A percentile compares a stretch with the other conserved stretches of the same genome.
Evolutionary conservation across 23 tunicate genomes (phyloP).

Genomic region (Oikopleura dioica): DNA sequence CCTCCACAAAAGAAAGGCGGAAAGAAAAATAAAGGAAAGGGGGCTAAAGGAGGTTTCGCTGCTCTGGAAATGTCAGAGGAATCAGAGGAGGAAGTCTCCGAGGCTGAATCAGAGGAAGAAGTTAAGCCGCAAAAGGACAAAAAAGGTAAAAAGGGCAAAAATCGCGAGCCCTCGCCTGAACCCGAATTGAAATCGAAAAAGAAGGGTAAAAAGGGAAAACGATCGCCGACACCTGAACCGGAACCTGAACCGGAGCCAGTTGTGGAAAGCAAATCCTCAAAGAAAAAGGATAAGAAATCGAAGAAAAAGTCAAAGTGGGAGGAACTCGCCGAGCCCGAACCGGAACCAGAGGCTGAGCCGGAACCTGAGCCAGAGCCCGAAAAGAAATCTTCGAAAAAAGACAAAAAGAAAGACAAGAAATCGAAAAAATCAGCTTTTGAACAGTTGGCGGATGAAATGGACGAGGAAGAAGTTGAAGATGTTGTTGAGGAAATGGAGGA

Average conservation of each 20-base stretch:
- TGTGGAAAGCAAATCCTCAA: too few relatives aligned
- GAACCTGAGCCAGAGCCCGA: too few relatives aligned
- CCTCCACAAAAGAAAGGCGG: neutral
- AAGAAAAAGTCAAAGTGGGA: constrained; percentile 25
- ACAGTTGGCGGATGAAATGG: constrained; percentile 35
- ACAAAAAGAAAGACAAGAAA: too few relatives aligned
- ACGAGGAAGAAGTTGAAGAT: constrained; percentile 16
- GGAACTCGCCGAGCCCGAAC: neutral
- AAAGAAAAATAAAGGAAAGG: neutral
- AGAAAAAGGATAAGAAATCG: too few relatives aligned
- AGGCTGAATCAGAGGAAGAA: too few relatives aligned
- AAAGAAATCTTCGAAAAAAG: too few relatives aligned
- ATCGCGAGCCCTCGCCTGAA: neutral
- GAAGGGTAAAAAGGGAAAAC: neutral
- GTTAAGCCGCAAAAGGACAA: neutral
- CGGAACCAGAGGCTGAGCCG: neutral
- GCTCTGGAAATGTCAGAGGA: too few relatives aligned
- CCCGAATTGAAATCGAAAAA: too few relatives aligned
- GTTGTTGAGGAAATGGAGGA: neutral
- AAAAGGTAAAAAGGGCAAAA: neutral
- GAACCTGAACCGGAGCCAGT: neutral
- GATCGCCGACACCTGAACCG: neutral
- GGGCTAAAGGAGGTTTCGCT: too few relatives aligned
- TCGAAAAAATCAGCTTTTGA: constrained; percentile 61
- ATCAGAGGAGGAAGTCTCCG: too few relatives aligned